Percentiles rank a stretch among this genome's conserved stretches.
These are phyloP conservation scores for Oscheius onirici DNA, from an alignment of 2,888 invertebrate genomes.

Conservation along the genomic window DNA sequence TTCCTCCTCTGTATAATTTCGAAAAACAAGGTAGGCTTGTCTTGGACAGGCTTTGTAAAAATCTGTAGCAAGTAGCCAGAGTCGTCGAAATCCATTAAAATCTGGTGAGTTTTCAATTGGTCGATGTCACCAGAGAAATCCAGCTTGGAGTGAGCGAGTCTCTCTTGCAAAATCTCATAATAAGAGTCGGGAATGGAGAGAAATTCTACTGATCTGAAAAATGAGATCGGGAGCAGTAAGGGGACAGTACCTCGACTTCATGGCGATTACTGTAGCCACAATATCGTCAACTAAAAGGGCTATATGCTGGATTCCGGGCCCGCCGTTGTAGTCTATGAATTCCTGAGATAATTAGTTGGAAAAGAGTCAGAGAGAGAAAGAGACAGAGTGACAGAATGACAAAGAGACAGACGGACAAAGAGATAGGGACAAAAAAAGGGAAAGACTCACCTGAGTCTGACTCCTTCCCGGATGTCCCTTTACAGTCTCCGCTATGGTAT, in stretches of 20 bases:
- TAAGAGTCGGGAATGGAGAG: constrained; percentile 85
- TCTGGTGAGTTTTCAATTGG: constrained; percentile 43
- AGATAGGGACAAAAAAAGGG: not conserved
- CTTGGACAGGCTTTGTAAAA: constrained; percentile 88
- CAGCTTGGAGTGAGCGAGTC: constrained; percentile 74
- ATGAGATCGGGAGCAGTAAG: not conserved
- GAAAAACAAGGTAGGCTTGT: constrained; percentile 93
- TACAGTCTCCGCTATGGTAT: constrained; percentile 79
- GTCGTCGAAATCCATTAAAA: constrained; percentile 68
- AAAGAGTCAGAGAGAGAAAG: constrained; percentile 23
- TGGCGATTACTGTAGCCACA: constrained; percentile 83
- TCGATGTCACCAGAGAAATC: constrained; percentile 28
- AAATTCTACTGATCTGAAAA: constrained; percentile 34
- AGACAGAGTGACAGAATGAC: too few species aligned
- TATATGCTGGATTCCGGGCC: constrained; percentile 92
- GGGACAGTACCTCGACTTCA: constrained; percentile 73
- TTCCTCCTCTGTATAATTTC: constrained; percentile 96
- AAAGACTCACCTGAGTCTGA: constrained; percentile 54
- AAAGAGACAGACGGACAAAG: not conserved
- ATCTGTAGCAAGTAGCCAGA: constrained; percentile 64
- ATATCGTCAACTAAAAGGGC: constrained; percentile 92
- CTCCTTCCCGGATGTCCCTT: constrained; percentile 75
- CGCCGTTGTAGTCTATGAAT: constrained; percentile 96
- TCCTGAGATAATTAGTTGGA: too few species aligned
- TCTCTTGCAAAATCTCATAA: constrained; percentile 84